Conservation (phyloP, 2,888 invertebrate species). For the Cerastis leucographa region DNA sequence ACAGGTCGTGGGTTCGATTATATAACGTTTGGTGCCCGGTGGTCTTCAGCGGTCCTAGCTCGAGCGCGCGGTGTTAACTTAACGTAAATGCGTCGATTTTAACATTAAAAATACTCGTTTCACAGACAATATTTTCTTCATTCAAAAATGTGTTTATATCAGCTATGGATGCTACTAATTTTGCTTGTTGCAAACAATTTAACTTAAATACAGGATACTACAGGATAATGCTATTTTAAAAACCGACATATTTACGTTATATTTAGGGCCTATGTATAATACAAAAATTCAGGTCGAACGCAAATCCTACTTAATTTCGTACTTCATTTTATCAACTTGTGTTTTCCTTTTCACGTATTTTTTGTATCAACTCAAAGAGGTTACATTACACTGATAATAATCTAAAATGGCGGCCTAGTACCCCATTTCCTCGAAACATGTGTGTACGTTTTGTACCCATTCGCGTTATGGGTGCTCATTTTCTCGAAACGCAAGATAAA, state of each 20-base stretch:
- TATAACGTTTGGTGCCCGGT: too few relatives aligned
- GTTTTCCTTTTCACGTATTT: conserved; percentile 12
- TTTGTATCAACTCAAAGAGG: background rate
- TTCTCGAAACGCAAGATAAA: conserved; percentile 27
- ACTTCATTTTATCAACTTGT: background rate
- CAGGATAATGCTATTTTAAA: too few relatives aligned
- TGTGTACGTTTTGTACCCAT: conserved; percentile 39
- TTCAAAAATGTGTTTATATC: too few relatives aligned
- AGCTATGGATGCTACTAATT: too few relatives aligned
- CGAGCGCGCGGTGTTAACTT: too few relatives aligned
- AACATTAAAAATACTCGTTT: too few relatives aligned
- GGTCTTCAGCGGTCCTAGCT: too few relatives aligned
- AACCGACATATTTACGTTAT: background rate
- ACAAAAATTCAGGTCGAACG: background rate
- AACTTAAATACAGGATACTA: too few relatives aligned
- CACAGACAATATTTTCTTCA: too few relatives aligned
- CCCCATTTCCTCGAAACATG: conserved; percentile 33
- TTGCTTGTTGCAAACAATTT: too few relatives aligned
- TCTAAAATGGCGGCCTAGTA: conserved; percentile 33
- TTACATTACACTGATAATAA: conserved; percentile 40
- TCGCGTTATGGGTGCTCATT: conserved; percentile 14
- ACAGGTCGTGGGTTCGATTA: too few relatives aligned
- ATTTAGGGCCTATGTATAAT: background rate
- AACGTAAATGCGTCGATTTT: too few relatives aligned
- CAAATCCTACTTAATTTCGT: background rate